These are phyloP conservation scores for Picathartes gymnocephalus DNA, from an alignment of 2,113 vertebrate genomes.

Conservation along the genomic window DNA sequence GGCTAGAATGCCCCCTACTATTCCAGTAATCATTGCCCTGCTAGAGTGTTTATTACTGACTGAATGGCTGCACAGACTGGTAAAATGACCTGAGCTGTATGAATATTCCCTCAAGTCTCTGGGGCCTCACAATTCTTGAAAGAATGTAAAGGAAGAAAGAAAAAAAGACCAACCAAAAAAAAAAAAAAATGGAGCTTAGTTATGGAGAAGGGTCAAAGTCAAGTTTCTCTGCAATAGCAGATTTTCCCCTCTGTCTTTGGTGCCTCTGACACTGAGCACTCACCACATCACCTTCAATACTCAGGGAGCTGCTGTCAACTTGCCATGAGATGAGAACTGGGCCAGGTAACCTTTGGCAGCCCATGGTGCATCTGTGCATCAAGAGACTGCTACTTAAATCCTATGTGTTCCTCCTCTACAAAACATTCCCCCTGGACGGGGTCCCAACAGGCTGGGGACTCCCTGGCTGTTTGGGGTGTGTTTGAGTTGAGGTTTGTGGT, in stretches of 20 bases:
- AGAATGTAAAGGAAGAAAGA: not conserved
- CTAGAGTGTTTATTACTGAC: slow-evolving; percentile 41
- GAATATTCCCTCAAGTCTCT: slow-evolving; percentile 14
- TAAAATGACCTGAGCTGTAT: slow-evolving; percentile 43
- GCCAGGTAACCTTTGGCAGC: not conserved
- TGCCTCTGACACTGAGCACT: not conserved
- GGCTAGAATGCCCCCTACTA: slow-evolving; percentile 44
- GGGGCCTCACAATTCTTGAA: slow-evolving; percentile 42
- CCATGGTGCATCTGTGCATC: not conserved
- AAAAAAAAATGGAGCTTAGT: not conserved
- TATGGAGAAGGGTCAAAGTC: slow-evolving; percentile 20
- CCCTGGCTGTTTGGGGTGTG: not conserved
- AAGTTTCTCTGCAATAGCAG: not conserved
- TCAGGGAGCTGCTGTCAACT: not conserved
- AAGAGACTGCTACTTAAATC: not conserved
- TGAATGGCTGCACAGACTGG: not conserved
- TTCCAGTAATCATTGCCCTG: slow-evolving; percentile 34
- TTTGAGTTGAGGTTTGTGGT: slow-evolving; percentile 24
- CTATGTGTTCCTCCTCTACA: not conserved
- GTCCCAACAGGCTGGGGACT: not conserved
- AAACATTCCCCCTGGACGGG: not conserved
- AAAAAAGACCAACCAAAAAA: too few relatives aligned
- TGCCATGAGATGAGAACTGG: not conserved
- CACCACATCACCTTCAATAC: not conserved
- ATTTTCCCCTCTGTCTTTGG: not conserved